Evolutionary conservation across 2,113 vertebrate genomes (phyloP), one percentile per base, ranked within the genome.

Genomic region (Bufo bufo): DNA sequence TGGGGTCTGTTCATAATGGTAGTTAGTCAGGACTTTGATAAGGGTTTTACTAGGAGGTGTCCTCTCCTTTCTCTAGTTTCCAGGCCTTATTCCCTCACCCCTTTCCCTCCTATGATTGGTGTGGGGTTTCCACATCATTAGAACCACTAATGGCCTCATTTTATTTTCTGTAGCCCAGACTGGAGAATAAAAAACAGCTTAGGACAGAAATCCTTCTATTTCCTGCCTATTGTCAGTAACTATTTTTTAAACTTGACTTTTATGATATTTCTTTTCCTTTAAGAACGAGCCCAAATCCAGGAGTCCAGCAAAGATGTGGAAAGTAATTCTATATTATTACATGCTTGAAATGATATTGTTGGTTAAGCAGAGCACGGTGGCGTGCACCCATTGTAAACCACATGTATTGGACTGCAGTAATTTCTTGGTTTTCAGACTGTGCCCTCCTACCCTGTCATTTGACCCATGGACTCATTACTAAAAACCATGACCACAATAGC

Each of bases 221-320:
- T 94, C 90, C 65, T 90, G 89, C 80, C 85, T 90, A 87, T 78
- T 92, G 92, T 93, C 92, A 69, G 71, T 63, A 85, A 61, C 20
- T 71, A 71, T 58, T 59, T 71, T 81, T 80, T 80, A 33, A 63
- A 75, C 43, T 59, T 87, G 19, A 13, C 43, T 71, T 72, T 87
- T 58, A 71, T 17, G 59, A 19, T 81, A 45, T 80, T 87, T 65
- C 19, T 63, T 87, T 71, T 80, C 59, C 80, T 81, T 79, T 71
- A 71, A 81, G 43, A 69, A 81, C 56, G 81, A 74, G 2, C 71
- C 71, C 71, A 49, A 87, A 78, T 17, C 56, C 33, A 81, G 78
- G 71, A 84, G 77, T 49, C 72, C 82, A 49, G 77, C 65, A 59
- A 87, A 81, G 43, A 54, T 87, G 63, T 20, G 52, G 85, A 87